Conservation (phyloP, 2,113 vertebrate genomes). For the Ptychochromis oligacanthus region DNA sequence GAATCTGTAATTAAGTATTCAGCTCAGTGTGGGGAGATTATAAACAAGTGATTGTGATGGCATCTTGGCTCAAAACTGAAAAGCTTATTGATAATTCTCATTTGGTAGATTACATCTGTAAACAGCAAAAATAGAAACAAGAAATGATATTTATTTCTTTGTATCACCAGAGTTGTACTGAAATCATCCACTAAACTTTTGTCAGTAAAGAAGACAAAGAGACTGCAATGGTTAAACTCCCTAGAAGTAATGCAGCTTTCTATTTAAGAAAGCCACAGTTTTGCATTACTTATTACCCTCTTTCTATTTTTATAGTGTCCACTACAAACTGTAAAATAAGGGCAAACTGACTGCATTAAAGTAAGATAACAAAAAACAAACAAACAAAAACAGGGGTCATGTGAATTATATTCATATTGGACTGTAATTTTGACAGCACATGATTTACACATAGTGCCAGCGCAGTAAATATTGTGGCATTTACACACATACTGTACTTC, state of each 20-base stretch:
- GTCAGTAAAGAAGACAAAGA: neutral
- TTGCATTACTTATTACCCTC: neutral
- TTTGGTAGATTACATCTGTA: neutral
- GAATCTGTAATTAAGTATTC: conserved; percentile 31
- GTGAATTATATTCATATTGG: neutral
- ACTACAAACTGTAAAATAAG: neutral
- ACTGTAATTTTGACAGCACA: neutral
- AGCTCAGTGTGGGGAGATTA: neutral
- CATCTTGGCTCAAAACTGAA: neutral
- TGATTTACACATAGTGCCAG: neutral
- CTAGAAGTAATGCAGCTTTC: no score
- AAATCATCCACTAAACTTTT: neutral
- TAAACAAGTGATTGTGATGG: neutral
- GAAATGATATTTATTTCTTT: neutral
- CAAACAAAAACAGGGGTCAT: neutral
- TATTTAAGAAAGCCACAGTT: neutral
- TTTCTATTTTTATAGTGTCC: neutral
- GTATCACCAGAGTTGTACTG: neutral
- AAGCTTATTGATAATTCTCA: neutral
- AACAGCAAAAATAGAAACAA: neutral
- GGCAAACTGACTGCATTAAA: neutral
- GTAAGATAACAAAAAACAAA: neutral
- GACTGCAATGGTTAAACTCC: neutral
- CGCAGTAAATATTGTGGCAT: neutral
- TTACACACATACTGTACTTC: neutral